Base-by-base conservation (phyloP, 2,113 vertebrate species). In the Todiramphus saurophagus region DNA sequence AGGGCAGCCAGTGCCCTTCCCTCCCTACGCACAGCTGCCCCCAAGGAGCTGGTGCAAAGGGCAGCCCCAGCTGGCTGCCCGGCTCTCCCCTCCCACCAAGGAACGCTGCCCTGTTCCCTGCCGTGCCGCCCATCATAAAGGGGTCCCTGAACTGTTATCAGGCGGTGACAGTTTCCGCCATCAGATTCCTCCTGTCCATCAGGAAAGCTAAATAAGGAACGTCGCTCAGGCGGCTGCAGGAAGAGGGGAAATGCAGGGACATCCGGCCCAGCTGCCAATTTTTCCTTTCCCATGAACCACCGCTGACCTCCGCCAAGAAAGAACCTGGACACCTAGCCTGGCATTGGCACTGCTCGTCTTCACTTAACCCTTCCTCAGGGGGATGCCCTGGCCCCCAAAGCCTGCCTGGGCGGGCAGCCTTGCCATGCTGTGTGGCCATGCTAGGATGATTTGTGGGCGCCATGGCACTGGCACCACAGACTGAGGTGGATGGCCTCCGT, bases 241-340 rank as follows among this genome's bases (percentile, higher is more conserved):
- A 99, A 98, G 98, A 98, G 97, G 98, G 98, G 98, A 98, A 98
- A 97, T 55, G 97, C 98, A 98, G 98, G 97, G 98, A 98, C 98
- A 99, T 99, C 99, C 99, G 98, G 97, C 97, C 96, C 97, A 98
- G 98, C 97, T 98, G 98, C 98, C 96, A 98, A 97, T 97, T 97
- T 98, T 98, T 98, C 96, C 98, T 98, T 99, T 99, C 99, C 98
- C 98, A 99, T 99, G 99, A 99, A 99, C 98, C 98, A 97, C 97
- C 97, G 91, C 97, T 98, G 98, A 99, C 98, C 98, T 98, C 91
- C 78, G 7, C 75, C 94, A 96, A 96, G 94, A 95, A 95, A 97
- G 90, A 83, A 91, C 96, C 96, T 97, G 92, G 97, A 96, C 88
- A 92, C 92, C 83, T 64, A 83, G 95, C 94, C 95, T 98, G 97